Conservation (phyloP, 2,888 invertebrate genomes). For the Trichopoda pennipes region DNA sequence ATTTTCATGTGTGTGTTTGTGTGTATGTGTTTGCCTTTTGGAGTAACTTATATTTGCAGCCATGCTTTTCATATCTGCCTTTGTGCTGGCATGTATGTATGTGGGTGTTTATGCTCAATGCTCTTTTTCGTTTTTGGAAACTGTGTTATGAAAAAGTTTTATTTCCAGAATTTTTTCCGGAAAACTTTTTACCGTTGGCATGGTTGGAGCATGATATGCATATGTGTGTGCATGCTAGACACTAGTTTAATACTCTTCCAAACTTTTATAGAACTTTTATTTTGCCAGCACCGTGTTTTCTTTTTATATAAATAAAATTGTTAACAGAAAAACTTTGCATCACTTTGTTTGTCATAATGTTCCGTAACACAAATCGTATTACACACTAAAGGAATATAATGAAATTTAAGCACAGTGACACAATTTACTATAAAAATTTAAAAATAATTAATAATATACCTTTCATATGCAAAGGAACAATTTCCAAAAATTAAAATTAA, state of each 20-base stretch:
- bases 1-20: not conserved
- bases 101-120: slow-evolving; percentile 29
- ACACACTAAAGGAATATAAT: slow-evolving; percentile 31
- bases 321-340: slow-evolving; percentile 37
- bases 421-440: not conserved
- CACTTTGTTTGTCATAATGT: slow-evolving; percentile 28
- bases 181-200: slow-evolving; percentile 39
- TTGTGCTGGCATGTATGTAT: not conserved
- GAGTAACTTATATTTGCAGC: slow-evolving; percentile 11
- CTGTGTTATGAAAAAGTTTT: slow-evolving; percentile 40
- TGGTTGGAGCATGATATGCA: slow-evolving; percentile 15
- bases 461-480: too few relatives aligned
- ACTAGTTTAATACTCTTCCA: slow-evolving; percentile 1
- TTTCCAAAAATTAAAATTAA: too few relatives aligned
- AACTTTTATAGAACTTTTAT: slow-evolving; percentile 36
- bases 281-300: slow-evolving; percentile 17
- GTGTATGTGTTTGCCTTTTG: slow-evolving; percentile 2
- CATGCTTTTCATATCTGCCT: not conserved
- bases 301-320: slow-evolving; percentile 12
- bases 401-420: slow-evolving; percentile 10
- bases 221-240: not conserved
- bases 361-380: slow-evolving; percentile 18
- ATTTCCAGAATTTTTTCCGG: slow-evolving; percentile 6
- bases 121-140: slow-evolving; percentile 39
- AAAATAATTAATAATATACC: too few relatives aligned